Evolutionary conservation across 2,113 vertebrate species (phyloP).

Genomic region (Apodemus speciosus): DNA sequence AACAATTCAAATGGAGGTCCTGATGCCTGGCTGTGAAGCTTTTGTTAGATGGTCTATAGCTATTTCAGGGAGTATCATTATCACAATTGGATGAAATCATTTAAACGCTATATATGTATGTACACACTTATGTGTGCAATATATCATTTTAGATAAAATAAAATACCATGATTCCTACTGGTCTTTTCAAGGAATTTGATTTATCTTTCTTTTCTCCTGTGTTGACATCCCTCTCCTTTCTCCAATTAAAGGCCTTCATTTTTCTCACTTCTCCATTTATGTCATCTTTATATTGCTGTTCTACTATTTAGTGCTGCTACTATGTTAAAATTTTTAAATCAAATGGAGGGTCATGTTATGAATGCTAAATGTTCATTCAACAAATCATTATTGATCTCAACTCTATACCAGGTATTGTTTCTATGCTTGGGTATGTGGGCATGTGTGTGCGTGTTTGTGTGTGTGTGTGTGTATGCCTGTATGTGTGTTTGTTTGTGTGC

Average conservation of each 20-base stretch:
- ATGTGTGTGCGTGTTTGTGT: not conserved
- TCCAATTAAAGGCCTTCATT: not conserved
- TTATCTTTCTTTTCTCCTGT: not conserved
- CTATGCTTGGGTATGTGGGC: not conserved
- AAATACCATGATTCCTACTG: not conserved
- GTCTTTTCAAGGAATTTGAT: not conserved
- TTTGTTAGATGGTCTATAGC: not conserved
- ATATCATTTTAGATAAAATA: not conserved
- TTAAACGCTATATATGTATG: not conserved
- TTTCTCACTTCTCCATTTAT: not conserved
- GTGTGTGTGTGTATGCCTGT: not conserved
- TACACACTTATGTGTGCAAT: not conserved
- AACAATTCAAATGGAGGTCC: not conserved
- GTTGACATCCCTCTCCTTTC: not conserved
- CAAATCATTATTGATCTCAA: not conserved
- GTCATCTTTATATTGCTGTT: not conserved
- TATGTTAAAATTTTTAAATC: not conserved
- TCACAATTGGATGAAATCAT: not conserved
- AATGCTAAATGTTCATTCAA: slow-evolving; percentile 16
- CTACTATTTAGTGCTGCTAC: not conserved
- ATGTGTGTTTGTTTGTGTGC: too few species aligned
- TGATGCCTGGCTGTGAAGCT: not conserved
- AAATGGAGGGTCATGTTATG: slow-evolving; percentile 3
- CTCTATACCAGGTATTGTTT: not conserved
- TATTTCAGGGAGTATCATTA: not conserved